Evolutionary conservation across 37 sponge, comb jelly and placozoan genomes (phyloP), one percentile per base, ranked within the genome.

Genomic region (Oopsacas minuta): DNA sequence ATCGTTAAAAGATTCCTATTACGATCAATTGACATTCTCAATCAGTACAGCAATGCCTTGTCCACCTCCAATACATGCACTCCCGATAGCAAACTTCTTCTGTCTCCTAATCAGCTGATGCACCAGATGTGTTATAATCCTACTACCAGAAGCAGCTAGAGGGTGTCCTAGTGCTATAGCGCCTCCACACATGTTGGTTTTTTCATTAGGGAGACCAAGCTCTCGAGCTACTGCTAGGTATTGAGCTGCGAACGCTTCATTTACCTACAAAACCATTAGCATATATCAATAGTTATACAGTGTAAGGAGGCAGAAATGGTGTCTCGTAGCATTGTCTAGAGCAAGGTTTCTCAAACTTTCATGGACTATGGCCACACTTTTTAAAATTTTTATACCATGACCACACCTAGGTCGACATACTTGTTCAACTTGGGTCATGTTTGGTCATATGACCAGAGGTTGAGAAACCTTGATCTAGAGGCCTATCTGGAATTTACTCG

Each of bases 121-220:
- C 0, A 90, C 89, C 36, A 97, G 90, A 82, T 97, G 94, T 38
- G 89, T 91, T 0, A 92, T 90, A 35, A 97, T 97, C 15, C 99
- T 86, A 0, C 96, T 87, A 0, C 99, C 99, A 1, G 97, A 92
- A 75, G 94, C 89, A 38, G 86, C 85, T 86, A 97, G 85, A 0
- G 99, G 99, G 37, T 97, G 99, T 0, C 99, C 99, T 69, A 97
- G 85, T n/a, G 99, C 95, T 23, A 97, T 94, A 3, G 98, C 98
- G 38, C 98, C 98, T 52, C 98, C 98, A 89, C 91, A 90, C 38
- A 83, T 61, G 39, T 97, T 97, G 34, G 98, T 91, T 86, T 53
- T 94, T 25, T 84, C 89, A 25, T 84, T 86, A 37, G 94, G 92
- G 61, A 97, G 88, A 0, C 90, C 91, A 35, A 94, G 82, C 84